Conservation (phyloP, 53 echinoderm and acorn worm genomes). For the Actinopyga echinites region DNA sequence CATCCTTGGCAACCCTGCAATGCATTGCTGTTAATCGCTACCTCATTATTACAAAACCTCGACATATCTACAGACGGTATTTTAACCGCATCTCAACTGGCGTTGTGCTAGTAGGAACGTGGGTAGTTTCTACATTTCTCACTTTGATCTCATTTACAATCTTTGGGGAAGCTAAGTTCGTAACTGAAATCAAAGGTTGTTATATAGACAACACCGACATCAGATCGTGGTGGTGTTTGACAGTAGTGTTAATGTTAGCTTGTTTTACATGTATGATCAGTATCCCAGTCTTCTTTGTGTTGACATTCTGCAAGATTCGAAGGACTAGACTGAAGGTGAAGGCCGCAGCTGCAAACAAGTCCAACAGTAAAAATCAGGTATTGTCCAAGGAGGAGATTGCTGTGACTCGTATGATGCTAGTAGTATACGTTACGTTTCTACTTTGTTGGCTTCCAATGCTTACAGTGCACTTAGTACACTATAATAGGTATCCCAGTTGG, state of each 20-base stretch:
- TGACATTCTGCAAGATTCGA: conserved; percentile 31
- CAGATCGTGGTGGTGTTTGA: conserved; percentile 32
- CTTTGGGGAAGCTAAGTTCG: background rate
- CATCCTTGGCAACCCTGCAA: conserved; percentile 20
- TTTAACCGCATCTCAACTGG: background rate
- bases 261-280: conserved; percentile 14
- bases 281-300: conserved; percentile 17
- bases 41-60: conserved; percentile 23
- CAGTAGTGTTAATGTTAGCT: background rate
- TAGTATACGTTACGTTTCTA: conserved; percentile 7
- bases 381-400: conserved; percentile 28
- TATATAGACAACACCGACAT: background rate
- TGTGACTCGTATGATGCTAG: conserved; percentile 32
- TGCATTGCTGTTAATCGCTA: conserved; percentile 36
- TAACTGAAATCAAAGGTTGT: background rate
- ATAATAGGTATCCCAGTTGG: background rate
- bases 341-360: background rate
- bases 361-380: background rate
- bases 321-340: background rate
- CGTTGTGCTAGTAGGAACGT: background rate
- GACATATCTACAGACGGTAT: conserved; percentile 1
- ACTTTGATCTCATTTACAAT: background rate
- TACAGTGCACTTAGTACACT: conserved; percentile 5
- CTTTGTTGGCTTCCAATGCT: conserved; percentile 35
- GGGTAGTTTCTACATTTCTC: background rate